These are phyloP conservation scores for Apamea monoglypha DNA, from an alignment of 2,888 invertebrate genomes.

Conservation along the genomic window DNA sequence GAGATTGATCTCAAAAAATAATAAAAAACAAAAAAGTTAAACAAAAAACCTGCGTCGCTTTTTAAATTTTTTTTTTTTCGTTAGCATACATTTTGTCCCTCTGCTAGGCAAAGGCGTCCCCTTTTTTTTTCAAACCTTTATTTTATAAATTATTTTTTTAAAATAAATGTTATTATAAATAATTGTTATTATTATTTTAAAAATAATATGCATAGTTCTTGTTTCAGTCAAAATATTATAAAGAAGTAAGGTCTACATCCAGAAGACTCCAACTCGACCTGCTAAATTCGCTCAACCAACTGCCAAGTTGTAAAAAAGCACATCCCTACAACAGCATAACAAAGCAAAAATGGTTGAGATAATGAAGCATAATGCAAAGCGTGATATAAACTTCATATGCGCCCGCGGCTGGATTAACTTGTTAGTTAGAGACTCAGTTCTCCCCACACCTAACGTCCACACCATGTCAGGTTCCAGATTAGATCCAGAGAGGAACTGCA, in stretches of 20 bases:
- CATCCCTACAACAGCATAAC: constrained; percentile 81
- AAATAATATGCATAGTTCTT: neutral
- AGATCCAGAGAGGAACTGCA: constrained; percentile 41
- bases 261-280: neutral
- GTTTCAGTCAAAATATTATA: neutral
- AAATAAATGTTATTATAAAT: too few relatives aligned
- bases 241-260: neutral
- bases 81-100: neutral
- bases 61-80: neutral
- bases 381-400: constrained; percentile 86
- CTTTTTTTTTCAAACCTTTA: too few relatives aligned
- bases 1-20: neutral
- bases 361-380: constrained; percentile 89
- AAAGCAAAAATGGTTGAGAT: constrained; percentile 87
- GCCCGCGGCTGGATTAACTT: constrained; percentile 88
- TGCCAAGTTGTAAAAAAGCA: constrained; percentile 16
- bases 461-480: constrained; percentile 63
- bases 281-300: neutral
- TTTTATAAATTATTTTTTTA: too few relatives aligned
- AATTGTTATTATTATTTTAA: too few relatives aligned
- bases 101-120: neutral
- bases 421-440: constrained; percentile 78
- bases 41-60: neutral
- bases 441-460: constrained; percentile 63
- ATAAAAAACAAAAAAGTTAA: too few relatives aligned